phyloP scores from a whole-genome alignment of 2,113 vertebrate species.

The Muntiacus reevesi region DNA sequence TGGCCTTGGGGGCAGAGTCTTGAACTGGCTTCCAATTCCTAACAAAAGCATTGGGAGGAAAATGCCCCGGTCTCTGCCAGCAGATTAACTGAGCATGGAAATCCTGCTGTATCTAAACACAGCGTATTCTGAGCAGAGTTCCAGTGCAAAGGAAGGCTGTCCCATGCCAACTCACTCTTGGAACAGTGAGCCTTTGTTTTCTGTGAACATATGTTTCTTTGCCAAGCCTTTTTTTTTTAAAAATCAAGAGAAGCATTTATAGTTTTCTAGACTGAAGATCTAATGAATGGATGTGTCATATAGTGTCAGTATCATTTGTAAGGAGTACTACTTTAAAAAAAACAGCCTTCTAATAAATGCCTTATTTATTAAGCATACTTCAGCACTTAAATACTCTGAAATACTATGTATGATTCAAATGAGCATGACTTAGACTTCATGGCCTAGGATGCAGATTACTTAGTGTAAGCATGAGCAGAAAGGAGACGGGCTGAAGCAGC shows the following conservation, averaged over 20 bases:
- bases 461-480: background rate
- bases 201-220: background rate
- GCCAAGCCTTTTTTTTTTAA: background rate
- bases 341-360: background rate
- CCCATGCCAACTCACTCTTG: background rate
- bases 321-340: background rate
- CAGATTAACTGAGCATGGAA: constrained; percentile 34
- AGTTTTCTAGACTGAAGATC: constrained; percentile 14
- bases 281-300: constrained; percentile 31
- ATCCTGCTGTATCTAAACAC: constrained; percentile 11
- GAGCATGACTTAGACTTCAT: background rate
- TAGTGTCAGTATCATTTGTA: background rate
- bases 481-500: background rate
- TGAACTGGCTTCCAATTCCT: constrained; percentile 18
- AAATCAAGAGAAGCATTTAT: constrained; percentile 35
- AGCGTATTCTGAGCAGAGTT: background rate
- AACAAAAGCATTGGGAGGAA: constrained; percentile 49
- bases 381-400: background rate
- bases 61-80: constrained; percentile 15
- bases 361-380: background rate
- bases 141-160: background rate
- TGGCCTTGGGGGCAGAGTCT: background rate
- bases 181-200: constrained; percentile 56
- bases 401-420: background rate
- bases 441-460: background rate